These are phyloP conservation scores for Megaceryle maxima DNA, from an alignment of 2,113 vertebrate species.

Conservation along the genomic window DNA sequence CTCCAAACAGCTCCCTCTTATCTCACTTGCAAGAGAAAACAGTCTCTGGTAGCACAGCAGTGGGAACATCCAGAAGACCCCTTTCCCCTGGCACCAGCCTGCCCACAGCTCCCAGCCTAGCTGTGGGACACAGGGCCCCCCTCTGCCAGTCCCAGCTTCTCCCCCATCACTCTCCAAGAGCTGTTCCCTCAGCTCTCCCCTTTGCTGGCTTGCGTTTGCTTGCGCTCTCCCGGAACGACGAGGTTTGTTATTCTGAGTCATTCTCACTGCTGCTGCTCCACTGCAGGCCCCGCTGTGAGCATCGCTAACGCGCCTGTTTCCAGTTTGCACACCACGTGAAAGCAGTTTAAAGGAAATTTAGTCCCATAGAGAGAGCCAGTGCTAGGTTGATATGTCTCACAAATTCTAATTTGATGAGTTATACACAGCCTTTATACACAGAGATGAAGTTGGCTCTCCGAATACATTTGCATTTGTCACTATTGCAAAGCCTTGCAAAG, in stretches of 20 bases:
- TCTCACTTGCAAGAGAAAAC: background rate
- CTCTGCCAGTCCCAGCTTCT: background rate
- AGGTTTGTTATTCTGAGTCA: conserved; percentile 1
- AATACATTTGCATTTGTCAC: background rate
- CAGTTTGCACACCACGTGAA: background rate
- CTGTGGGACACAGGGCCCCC: background rate
- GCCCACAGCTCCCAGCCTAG: background rate
- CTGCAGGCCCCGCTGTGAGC: background rate
- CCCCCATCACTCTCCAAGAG: accelerated
- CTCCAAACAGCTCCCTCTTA: background rate
- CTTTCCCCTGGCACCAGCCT: background rate
- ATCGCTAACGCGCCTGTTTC: background rate
- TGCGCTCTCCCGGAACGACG: accelerated
- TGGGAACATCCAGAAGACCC: accelerated
- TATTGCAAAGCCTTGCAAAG: background rate
- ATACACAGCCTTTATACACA: background rate
- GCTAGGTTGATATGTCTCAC: background rate
- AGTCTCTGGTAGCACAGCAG: accelerated
- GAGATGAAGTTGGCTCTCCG: background rate
- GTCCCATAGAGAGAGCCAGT: conserved; percentile 18
- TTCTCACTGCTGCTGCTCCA: background rate
- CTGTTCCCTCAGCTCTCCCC: background rate
- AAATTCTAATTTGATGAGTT: background rate
- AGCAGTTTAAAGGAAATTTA: background rate
- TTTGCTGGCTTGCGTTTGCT: background rate